These are phyloP conservation scores for Botia almorhae DNA, from an alignment of 2,797 vertebrate genomes.

Conservation along the genomic window DNA sequence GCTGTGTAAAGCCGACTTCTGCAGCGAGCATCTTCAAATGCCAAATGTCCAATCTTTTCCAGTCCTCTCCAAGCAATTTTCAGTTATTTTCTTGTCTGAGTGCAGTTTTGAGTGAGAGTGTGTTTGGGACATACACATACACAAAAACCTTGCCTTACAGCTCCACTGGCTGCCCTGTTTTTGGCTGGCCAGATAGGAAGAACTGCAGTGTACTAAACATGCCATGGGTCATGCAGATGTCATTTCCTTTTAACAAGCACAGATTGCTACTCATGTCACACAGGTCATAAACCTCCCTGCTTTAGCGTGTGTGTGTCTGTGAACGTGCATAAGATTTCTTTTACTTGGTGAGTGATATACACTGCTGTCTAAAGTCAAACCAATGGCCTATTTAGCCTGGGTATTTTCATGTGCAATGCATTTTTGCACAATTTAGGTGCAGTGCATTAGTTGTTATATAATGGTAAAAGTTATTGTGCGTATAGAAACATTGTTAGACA, in stretches of 20 bases:
- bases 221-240: constrained; percentile 69
- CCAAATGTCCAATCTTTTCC: constrained; percentile 44
- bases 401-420: background rate
- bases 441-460: background rate
- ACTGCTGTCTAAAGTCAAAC: background rate
- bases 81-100: constrained; percentile 87
- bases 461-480: background rate
- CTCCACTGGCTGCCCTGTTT: constrained; percentile 26
- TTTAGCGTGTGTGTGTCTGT: constrained; percentile 30
- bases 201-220: constrained; percentile 56
- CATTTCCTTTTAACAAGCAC: constrained; percentile 67
- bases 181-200: constrained; percentile 41
- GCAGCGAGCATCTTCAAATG: constrained; percentile 40
- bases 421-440: background rate
- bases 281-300: constrained; percentile 38
- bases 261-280: constrained; percentile 60
- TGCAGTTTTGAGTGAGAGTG: constrained; percentile 67
- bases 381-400: no score
- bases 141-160: constrained; percentile 31
- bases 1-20: constrained; percentile 26
- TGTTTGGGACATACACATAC: constrained; percentile 15
- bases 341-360: background rate
- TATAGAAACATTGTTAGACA: background rate
- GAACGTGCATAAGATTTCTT: background rate
- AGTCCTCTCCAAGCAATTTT: constrained; percentile 73